Conservation (phyloP, 2,797 vertebrate species). For the Melopsittacus undulatus region DNA sequence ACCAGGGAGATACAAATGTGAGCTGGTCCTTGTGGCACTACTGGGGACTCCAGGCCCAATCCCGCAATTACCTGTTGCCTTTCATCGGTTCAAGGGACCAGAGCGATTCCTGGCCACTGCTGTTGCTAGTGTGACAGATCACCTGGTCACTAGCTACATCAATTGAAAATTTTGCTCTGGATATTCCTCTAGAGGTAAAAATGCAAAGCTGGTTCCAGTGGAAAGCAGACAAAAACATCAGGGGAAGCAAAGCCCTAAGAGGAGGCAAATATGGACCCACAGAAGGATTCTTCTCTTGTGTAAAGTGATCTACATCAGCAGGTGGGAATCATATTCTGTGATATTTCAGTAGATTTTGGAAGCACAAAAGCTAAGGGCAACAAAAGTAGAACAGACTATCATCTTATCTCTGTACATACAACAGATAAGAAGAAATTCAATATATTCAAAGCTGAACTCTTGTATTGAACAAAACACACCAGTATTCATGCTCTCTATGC, state of each 20-base stretch:
- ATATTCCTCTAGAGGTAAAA: neutral
- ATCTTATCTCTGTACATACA: neutral
- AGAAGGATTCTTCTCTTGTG: neutral
- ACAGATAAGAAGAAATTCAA: neutral
- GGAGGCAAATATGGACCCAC: neutral
- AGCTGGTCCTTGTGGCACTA: neutral
- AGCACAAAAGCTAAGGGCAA: neutral
- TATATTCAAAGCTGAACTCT: neutral
- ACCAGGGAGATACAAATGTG: neutral
- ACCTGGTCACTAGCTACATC: neutral
- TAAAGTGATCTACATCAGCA: neutral
- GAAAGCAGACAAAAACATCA: neutral
- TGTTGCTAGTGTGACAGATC: neutral
- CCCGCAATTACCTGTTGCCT: neutral
- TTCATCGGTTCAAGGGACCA: neutral
- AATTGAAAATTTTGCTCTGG: neutral
- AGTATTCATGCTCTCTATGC: neutral
- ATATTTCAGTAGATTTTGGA: neutral
- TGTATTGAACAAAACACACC: rapidly evolving
- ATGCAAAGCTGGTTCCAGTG: neutral
- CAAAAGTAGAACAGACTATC: neutral
- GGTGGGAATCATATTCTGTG: neutral
- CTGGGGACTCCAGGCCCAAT: neutral
- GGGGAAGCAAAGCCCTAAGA: neutral
- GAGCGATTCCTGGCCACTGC: neutral